A percentile compares a stretch with the other conserved stretches of the same genome.
phyloP scores from a whole-genome alignment of 2,888 invertebrate genomes.

The Dynastes hyllus region DNA sequence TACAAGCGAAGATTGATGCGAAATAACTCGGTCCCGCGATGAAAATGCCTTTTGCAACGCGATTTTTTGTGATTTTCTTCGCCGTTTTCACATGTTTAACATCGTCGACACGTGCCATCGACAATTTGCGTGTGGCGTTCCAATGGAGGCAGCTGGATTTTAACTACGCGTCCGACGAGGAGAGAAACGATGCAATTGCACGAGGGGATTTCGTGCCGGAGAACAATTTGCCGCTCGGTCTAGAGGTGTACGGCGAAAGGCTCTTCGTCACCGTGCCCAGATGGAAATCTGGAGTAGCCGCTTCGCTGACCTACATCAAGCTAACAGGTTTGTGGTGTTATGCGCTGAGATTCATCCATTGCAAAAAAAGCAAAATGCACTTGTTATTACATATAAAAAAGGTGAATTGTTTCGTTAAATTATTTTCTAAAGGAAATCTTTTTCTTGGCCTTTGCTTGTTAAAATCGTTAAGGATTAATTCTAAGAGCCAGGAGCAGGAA shows the following conservation, averaged over 20 bases:
- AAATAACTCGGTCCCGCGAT: neutral
- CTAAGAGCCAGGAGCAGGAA: too few relatives aligned
- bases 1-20: neutral
- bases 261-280: slow-evolving; percentile 84
- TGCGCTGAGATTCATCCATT: neutral
- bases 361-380: too few relatives aligned
- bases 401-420: too few relatives aligned
- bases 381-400: too few relatives aligned
- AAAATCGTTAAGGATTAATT: too few relatives aligned
- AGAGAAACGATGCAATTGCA: slow-evolving; percentile 75
- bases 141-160: slow-evolving; percentile 85
- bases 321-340: slow-evolving; percentile 75
- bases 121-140: slow-evolving; percentile 80
- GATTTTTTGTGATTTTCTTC: slow-evolving; percentile 18
- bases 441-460: too few relatives aligned
- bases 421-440: too few relatives aligned
- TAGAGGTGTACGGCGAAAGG: slow-evolving; percentile 81
- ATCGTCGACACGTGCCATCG: slow-evolving; percentile 70
- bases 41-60: neutral
- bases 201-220: slow-evolving; percentile 78
- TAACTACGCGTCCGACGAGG: slow-evolving; percentile 76
- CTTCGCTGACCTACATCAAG: slow-evolving; percentile 83
- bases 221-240: slow-evolving; percentile 83
- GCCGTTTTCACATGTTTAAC: neutral
- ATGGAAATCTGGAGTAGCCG: slow-evolving; percentile 84